Base-by-base conservation (phyloP, 1,140 invertebrate species). In the Adelges cooleyi region DNA sequence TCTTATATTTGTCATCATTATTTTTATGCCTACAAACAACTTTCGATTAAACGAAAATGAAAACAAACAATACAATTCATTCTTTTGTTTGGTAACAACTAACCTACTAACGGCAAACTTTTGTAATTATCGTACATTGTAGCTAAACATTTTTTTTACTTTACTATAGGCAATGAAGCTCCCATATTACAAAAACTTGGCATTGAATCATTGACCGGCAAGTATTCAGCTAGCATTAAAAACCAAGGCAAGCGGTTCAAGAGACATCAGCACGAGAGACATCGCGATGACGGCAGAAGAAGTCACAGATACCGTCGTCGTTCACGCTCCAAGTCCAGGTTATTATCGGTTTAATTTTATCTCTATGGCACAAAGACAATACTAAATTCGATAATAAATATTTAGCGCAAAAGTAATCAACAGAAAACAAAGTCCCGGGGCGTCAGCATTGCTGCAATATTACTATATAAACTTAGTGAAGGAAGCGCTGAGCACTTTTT, bases 401-500 rank as follows among this genome's bases (percentile, higher is more conserved):
- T 62, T 62, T 62, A 62, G 56, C 56, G 42, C 56, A 62, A 62
- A 62, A 62, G 10, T 62, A 46, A 62, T 46, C 25, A 20, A 62
- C 56, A 62, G 56, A 62, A 62, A 62, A 62, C 56, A 62, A 62
- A 48, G 25, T 62, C 56, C 56, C 56, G 38, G 56, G 40, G 15
- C 40, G 42, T 44, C 54, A 62, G 56, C 42, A 62, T 48, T 62
- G 56, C 42, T 62, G 38, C 33, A 59, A 59, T 59, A 59, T 59
- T 44, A 42, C 23, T 59, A 17, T 59, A 59, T 59, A 62, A 48
- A 48, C 42, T 62, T 62, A 62, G 42, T 46, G 56, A 62, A 62
- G 56, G 56, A 62, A 59, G 42, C 56, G 40, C 56, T 62, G 56
- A 48, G 40, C 40, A 62, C 56, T 62, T 62, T 62, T 62, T 62